These are phyloP conservation scores for Epinotia bilunana DNA, from an alignment of 2,888 invertebrate species.

Conservation along the genomic window DNA sequence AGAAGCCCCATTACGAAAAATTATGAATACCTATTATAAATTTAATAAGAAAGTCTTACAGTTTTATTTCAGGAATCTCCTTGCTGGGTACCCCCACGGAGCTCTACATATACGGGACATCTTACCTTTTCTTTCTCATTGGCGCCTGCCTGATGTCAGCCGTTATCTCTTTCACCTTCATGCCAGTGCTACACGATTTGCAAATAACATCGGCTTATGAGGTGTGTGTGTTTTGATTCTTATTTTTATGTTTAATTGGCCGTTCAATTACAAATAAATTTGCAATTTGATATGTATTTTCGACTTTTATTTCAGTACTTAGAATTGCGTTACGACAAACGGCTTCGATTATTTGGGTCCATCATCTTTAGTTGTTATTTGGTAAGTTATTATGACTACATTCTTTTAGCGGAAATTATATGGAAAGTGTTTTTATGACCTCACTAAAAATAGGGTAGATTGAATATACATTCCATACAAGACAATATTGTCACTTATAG, in stretches of 20 bases:
- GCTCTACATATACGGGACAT: constrained; percentile 90
- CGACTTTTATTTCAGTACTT: constrained; percentile 80
- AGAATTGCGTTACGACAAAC: constrained; percentile 87
- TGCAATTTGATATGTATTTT: not conserved
- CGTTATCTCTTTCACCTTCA: constrained; percentile 85
- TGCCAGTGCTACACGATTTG: constrained; percentile 89
- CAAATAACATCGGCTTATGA: constrained; percentile 91
- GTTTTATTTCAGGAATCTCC: constrained; percentile 91
- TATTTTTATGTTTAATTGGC: not conserved
- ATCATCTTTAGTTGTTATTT: constrained; percentile 86
- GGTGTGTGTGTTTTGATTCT: constrained; percentile 65
- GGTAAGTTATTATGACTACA: constrained; percentile 72
- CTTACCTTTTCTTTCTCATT: constrained; percentile 86
- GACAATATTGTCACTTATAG: no score
- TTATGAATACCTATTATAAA: not conserved
- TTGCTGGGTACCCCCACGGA: constrained; percentile 91
- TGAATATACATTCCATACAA: no score
- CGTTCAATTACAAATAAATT: no score
- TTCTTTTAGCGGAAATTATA: no score
- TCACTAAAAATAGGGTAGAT: no score
- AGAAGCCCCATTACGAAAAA: no score
- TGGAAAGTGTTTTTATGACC: no score
- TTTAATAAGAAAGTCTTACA: constrained; percentile 55
- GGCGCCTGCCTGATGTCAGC: constrained; percentile 86
- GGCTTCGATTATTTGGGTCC: constrained; percentile 87